Evolutionary conservation across 2,888 invertebrate species (phyloP).

Genomic region (Octonoba sinensis): DNA sequence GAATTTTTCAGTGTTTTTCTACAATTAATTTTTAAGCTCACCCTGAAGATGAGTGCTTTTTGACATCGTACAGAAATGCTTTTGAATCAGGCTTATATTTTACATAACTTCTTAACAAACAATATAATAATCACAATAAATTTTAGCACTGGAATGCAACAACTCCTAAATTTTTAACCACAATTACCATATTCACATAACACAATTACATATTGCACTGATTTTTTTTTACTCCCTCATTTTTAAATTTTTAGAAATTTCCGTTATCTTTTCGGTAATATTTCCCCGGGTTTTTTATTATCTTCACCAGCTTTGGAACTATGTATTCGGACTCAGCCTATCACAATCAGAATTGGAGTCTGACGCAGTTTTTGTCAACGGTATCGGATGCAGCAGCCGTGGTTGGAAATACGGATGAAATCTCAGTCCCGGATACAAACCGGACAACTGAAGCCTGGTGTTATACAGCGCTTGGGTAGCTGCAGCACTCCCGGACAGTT

Average conservation of each 20-base stretch:
- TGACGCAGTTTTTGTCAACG: slow-evolving; percentile 19
- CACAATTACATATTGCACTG: neutral
- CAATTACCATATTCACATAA: neutral
- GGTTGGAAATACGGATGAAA: slow-evolving; percentile 64
- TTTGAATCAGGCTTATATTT: too few species aligned
- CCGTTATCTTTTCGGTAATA: neutral
- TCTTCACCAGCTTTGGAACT: neutral
- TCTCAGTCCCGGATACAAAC: slow-evolving; percentile 57
- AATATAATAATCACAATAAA: too few species aligned
- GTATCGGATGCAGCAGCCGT: slow-evolving; percentile 45
- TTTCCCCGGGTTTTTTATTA: neutral
- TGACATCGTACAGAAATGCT: too few species aligned
- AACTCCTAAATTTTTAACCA: neutral
- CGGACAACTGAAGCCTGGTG: slow-evolving; percentile 51
- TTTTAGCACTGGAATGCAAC: neutral
- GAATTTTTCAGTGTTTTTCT: too few species aligned
- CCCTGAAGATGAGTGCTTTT: too few species aligned
- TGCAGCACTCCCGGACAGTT: slow-evolving; percentile 1
- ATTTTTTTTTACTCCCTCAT: neutral
- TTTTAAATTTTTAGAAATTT: neutral
- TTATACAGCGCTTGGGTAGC: slow-evolving; percentile 45
- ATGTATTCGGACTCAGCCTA: slow-evolving; percentile 32
- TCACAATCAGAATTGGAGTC: slow-evolving; percentile 53
- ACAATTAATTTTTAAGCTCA: too few species aligned
- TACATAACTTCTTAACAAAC: too few species aligned